A percentile compares a stretch with the other conserved stretches of the same genome.
phyloP scores from a whole-genome alignment of 2,797 vertebrate species.

The Micropoecilia bifurca region DNA sequence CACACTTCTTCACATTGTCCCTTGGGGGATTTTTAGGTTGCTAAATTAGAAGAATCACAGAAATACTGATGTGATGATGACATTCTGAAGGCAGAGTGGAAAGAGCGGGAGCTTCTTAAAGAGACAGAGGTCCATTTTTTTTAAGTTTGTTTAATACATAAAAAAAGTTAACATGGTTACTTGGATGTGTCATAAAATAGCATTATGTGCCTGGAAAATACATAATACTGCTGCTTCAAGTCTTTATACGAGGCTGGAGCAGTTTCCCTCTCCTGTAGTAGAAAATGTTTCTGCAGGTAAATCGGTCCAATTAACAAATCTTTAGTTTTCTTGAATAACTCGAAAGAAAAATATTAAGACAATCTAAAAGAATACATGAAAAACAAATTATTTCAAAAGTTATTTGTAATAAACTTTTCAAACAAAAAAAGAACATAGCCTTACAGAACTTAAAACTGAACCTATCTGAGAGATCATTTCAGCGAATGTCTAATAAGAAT shows the following conservation, averaged over 20 bases:
- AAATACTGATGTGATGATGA: not conserved
- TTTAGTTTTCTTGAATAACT: not conserved
- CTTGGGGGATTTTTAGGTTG: not conserved
- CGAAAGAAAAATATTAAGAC: not conserved
- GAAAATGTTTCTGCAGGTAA: not conserved
- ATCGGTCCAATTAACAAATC: not conserved
- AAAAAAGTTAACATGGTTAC: too few species aligned
- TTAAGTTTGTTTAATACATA: too few species aligned
- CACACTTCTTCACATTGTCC: conserved; percentile 1
- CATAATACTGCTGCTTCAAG: too few species aligned
- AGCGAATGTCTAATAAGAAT: not conserved
- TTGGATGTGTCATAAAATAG: too few species aligned
- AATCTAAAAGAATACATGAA: not conserved
- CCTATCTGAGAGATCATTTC: not conserved
- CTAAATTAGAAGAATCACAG: not conserved
- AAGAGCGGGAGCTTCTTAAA: too few species aligned
- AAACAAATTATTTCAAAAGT: not conserved
- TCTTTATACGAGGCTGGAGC: not conserved
- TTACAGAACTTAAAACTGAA: not conserved
- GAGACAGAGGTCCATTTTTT: too few species aligned
- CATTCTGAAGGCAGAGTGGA: too few species aligned
- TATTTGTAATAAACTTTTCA: not conserved
- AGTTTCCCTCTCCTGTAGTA: not conserved
- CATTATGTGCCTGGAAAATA: too few species aligned
- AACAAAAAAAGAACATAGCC: not conserved